Evolutionary conservation across 2,888 invertebrate genomes (phyloP).

Genomic region (Drosophila macrothrix): DNA sequence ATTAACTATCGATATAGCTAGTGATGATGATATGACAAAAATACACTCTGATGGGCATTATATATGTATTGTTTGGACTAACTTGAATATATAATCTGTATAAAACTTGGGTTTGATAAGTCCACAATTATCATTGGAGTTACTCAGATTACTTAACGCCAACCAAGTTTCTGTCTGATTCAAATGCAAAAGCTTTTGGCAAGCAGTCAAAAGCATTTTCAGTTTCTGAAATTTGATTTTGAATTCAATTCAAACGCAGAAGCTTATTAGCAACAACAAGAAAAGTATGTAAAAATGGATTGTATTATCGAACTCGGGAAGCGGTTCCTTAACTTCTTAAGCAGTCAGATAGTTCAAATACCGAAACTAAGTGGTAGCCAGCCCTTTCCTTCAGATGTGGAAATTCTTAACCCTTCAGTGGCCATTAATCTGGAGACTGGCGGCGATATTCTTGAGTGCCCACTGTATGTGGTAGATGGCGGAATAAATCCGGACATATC

Average conservation of each 20-base stretch:
- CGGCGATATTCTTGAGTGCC: not conserved
- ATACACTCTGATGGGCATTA: not conserved
- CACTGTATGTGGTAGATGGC: not conserved
- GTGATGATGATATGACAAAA: not conserved
- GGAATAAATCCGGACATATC: not conserved
- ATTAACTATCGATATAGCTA: not conserved
- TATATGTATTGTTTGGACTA: not conserved
- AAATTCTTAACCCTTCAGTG: not conserved
- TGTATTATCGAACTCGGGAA: not conserved
- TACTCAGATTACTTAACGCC: not conserved
- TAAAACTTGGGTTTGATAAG: not conserved
- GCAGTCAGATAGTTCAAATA: not conserved
- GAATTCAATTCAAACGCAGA: not conserved
- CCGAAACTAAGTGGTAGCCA: no score
- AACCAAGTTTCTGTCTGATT: not conserved
- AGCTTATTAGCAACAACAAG: not conserved
- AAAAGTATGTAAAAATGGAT: not conserved
- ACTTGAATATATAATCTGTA: not conserved
- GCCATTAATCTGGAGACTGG: not conserved
- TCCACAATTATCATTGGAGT: not conserved
- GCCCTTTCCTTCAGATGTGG: not conserved
- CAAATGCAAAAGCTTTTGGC: not conserved
- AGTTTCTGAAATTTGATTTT: not conserved
- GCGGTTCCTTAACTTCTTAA: not conserved
- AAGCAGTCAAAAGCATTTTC: not conserved